Evolutionary conservation across 2,888 invertebrate species (phyloP).

Genomic region (Synanthedon tipuliformis): DNA sequence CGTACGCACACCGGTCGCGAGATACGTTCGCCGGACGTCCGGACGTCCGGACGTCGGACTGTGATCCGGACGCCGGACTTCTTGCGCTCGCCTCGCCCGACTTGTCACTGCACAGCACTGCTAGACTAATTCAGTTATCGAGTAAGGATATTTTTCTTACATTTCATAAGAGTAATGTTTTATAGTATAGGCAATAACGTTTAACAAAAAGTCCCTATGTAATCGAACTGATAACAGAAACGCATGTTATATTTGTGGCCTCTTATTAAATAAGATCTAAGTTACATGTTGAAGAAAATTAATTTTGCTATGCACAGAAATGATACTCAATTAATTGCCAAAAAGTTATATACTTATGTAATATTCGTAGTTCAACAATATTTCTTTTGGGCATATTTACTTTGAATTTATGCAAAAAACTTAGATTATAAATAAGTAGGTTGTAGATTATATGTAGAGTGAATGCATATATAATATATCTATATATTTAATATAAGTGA

Average conservation of each 20-base stretch:
- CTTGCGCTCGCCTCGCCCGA: constrained; percentile 20
- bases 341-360: constrained; percentile 59
- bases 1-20: constrained; percentile 56
- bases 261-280: constrained; percentile 70
- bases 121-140: constrained; percentile 66
- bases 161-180: constrained; percentile 62
- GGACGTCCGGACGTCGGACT: constrained; percentile 2
- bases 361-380: constrained; percentile 71
- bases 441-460: constrained; percentile 69
- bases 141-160: constrained; percentile 68
- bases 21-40: constrained; percentile 7
- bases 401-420: constrained; percentile 67
- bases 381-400: constrained; percentile 71
- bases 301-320: constrained; percentile 71
- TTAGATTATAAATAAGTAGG: constrained; percentile 69
- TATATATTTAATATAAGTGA: constrained; percentile 66
- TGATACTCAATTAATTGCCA: constrained; percentile 73
- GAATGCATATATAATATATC: constrained; percentile 67
- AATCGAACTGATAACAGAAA: constrained; percentile 70
- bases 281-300: constrained; percentile 70
- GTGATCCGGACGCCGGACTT: not conserved
- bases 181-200: constrained; percentile 67
- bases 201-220: constrained; percentile 68
- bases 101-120: constrained; percentile 65
- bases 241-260: constrained; percentile 71